Evolutionary conservation across 1,140 invertebrate genomes (phyloP).

Genomic region (Drosophila malerkotliana): DNA sequence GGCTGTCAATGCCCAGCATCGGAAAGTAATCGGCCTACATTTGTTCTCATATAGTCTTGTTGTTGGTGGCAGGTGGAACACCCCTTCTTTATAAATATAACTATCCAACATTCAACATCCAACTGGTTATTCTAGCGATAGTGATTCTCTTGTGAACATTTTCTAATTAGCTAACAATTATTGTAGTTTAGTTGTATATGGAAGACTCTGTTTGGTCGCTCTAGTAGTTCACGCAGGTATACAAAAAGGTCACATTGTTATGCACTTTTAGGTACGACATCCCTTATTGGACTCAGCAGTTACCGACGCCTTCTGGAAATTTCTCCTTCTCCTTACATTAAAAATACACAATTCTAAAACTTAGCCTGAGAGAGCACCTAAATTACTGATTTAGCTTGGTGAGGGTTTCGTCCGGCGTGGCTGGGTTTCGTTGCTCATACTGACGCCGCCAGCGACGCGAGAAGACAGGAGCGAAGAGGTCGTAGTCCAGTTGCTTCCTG

Average conservation of each 20-base stretch:
- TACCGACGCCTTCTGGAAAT: conserved; percentile 28
- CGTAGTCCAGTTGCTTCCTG: conserved; percentile 84
- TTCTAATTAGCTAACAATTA: conserved; percentile 30
- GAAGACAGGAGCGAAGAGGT: conserved; percentile 87
- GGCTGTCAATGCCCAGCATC: conserved; percentile 36
- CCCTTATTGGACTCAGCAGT: conserved; percentile 22
- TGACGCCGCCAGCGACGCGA: conserved; percentile 79
- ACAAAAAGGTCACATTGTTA: conserved; percentile 76
- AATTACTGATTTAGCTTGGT: conserved; percentile 47
- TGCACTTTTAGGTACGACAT: conserved; percentile 70
- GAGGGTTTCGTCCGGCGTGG: conserved; percentile 46
- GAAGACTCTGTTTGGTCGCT: conserved; percentile 60
- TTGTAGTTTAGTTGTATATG: conserved; percentile 57
- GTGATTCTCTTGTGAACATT: conserved; percentile 27
- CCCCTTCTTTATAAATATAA: conserved; percentile 19
- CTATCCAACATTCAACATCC: conserved; percentile 41
- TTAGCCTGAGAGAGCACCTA: conserved; percentile 3
- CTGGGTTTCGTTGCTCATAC: conserved; percentile 12
- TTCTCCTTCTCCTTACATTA: conserved; percentile 19
- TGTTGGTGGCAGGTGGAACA: conserved; percentile 7
- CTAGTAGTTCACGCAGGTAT: conserved; percentile 59
- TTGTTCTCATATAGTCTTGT: conserved; percentile 1
- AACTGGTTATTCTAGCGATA: conserved; percentile 31
- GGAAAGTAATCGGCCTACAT: conserved; percentile 14
- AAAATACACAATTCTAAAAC: conserved; percentile 37